phyloP scores from a whole-genome alignment of 2,113 vertebrate species.

The Natator depressus region DNA sequence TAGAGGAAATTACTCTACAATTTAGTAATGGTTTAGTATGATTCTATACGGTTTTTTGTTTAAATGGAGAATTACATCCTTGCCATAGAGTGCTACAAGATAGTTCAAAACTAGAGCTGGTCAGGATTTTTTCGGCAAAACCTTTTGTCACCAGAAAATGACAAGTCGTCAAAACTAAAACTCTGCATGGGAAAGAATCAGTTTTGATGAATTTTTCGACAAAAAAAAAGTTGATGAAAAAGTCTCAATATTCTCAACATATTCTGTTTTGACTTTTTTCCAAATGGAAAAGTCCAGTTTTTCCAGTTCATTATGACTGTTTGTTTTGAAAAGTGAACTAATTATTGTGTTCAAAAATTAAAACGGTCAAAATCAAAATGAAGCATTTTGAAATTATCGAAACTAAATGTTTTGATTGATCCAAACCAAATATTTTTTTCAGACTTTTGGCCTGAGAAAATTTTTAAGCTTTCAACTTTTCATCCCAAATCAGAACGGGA shows the following conservation, averaged over 20 bases:
- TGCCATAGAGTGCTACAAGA: neutral
- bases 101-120: neutral
- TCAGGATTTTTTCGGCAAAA: accelerated
- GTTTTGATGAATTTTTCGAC: neutral
- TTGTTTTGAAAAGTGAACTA: neutral
- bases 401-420: neutral
- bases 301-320: neutral
- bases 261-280: neutral
- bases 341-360: neutral
- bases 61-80: constrained; percentile 41
- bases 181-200: neutral
- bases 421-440: neutral
- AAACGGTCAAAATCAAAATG: neutral
- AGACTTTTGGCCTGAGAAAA: neutral
- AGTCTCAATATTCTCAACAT: accelerated
- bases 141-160: neutral
- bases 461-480: neutral
- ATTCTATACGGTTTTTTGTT: neutral
- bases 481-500: neutral
- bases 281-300: neutral
- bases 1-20: constrained; percentile 48
- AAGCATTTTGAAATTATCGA: neutral
- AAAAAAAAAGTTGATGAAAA: neutral
- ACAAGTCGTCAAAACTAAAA: neutral
- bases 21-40: constrained; percentile 48